Base-by-base conservation (phyloP, 1,140 invertebrate species). In the Venustaconcha ellipsiformis region DNA sequence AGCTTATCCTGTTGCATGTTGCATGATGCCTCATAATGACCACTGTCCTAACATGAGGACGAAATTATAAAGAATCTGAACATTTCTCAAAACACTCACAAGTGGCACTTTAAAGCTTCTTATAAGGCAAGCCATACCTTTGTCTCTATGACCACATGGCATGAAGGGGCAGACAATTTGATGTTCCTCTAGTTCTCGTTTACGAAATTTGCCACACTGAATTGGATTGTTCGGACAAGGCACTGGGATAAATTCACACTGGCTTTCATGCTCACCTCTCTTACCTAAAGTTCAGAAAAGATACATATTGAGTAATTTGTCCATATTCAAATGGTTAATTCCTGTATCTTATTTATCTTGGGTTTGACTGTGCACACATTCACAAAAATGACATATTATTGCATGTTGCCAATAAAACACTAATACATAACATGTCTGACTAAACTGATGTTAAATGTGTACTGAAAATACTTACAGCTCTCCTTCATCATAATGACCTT, bases 231-330 rank as follows among this genome's bases (percentile, higher is more conserved):
- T 85, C 23, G 81, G 79, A 73, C 86, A 87, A 15, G 70, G 20
- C 15, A 85, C 70, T 8, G 73, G 63, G 26, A 72, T 76, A 80
- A 78, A 85, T 1, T 63, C 37, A 78, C 86, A 87, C 4, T 69
- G 57, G 23, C 69, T 60, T 62, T 86, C 84, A 83, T 87, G 86
- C 48, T 79, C 66, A n/a, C 75, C 18, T 76, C 84, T 64, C 37
- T 78, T 79, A 48, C 86, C 85, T 87, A 72, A 14, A 80, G 37
- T 48, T 48, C 37, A 48, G 37, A 75, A 74, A 59, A 18, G n/a
- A 59, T 57, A 64, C 17, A 66, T 18, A 17, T 15, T 37, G 5
- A 64, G 26, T 60, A 12, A 14, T 20, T 20, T 30, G 70, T n/a
- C 20, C 15, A 71, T 14, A 56, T n/a, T 57, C 2, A 15, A 14